Evolutionary conservation across 2,888 invertebrate genomes (phyloP).

Genomic region (Zygogramma bicolorata): DNA sequence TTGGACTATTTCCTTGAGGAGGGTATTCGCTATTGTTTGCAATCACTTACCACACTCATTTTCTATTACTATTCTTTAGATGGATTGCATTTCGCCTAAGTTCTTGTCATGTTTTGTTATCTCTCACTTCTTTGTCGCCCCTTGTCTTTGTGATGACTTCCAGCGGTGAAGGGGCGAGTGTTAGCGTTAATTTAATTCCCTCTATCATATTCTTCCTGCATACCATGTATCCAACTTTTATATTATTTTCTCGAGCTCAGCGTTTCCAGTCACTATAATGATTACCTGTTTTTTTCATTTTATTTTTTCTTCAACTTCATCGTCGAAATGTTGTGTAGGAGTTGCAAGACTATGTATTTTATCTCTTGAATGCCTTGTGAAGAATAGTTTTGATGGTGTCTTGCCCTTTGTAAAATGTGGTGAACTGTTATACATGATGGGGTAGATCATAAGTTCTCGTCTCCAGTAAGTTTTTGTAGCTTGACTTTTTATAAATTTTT

Average conservation of each 20-base stretch:
- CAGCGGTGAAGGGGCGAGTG: conserved; percentile 4
- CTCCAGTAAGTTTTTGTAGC: not conserved
- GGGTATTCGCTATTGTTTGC: too few relatives aligned
- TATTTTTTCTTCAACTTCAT: conserved; percentile 24
- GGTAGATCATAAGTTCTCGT: too few relatives aligned
- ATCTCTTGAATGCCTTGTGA: too few relatives aligned
- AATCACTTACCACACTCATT: not conserved
- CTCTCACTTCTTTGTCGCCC: conserved; percentile 13
- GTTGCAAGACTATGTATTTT: too few relatives aligned
- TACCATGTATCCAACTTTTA: too few relatives aligned
- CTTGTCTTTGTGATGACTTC: too few relatives aligned
- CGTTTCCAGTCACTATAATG: conserved; percentile 23
- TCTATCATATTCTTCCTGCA: conserved; percentile 26
- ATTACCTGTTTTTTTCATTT: conserved; percentile 21
- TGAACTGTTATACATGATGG: too few relatives aligned
- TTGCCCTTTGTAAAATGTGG: too few relatives aligned
- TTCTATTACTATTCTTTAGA: conserved; percentile 30
- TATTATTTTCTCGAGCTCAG: conserved; percentile 7
- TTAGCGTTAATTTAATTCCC: conserved; percentile 16
- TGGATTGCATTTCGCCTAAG: conserved; percentile 30
- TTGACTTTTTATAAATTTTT: conserved; percentile 15
- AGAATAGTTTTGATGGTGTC: too few relatives aligned
- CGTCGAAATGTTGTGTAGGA: too few relatives aligned
- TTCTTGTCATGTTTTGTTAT: conserved; percentile 25
- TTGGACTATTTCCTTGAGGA: too few relatives aligned